A percentile compares a stretch with the other conserved stretches of the same genome.
phyloP scores from a whole-genome alignment of 2,113 vertebrate species.

The Stigmatopora nigra region DNA sequence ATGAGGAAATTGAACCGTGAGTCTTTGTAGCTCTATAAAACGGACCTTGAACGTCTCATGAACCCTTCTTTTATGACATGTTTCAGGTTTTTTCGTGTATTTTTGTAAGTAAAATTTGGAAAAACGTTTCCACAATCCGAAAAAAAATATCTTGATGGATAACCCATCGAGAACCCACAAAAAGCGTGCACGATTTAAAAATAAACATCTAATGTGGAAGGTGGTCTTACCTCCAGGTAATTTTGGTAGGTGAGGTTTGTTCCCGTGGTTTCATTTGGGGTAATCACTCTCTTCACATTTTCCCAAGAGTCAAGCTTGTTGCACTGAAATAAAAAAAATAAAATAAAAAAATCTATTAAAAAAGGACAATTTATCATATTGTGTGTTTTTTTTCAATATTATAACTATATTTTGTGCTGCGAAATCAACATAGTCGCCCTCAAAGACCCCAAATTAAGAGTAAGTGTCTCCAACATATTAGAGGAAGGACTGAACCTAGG shows the following conservation, averaged over 20 bases:
- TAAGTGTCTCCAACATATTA: no score
- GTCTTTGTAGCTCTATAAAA: not conserved
- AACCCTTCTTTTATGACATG: no score
- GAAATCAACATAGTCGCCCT: no score
- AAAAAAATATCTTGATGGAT: no score
- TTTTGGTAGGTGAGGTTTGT: not conserved
- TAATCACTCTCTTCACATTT: constrained; percentile 1
- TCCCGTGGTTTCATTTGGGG: not conserved
- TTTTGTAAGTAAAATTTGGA: no score
- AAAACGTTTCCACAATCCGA: no score
- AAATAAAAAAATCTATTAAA: not conserved
- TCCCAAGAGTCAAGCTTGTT: constrained; percentile 48
- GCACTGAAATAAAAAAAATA: constrained; percentile 56
- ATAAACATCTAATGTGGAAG: not conserved
- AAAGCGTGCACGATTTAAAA: no score
- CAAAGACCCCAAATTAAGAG: no score
- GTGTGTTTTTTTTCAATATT: no score
- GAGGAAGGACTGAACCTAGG: no score
- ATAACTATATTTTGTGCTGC: no score
- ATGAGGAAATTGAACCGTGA: not conserved
- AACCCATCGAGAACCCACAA: not conserved
- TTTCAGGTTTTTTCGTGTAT: no score
- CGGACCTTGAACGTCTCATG: not conserved
- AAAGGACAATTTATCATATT: not conserved
- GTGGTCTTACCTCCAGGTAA: constrained; percentile 34